Conservation (phyloP, 2,113 vertebrate genomes). For the Corapipo altera region DNA sequence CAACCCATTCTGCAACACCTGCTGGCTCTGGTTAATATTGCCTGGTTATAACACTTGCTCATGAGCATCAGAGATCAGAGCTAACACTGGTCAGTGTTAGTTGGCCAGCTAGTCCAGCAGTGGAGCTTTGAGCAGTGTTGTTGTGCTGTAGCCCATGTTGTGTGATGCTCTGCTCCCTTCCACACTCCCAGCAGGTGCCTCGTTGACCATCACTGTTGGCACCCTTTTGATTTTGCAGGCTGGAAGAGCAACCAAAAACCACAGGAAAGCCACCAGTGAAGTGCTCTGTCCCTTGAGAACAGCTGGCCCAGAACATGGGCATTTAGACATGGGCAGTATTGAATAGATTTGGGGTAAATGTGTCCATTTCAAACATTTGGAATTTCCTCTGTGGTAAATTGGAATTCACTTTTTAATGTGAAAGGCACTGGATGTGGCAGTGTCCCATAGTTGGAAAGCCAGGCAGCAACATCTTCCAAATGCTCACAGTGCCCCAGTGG, state of each 20-base stretch:
- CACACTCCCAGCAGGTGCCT: not conserved
- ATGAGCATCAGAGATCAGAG: not conserved
- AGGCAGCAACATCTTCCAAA: not conserved
- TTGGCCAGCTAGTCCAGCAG: not conserved
- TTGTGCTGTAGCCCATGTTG: not conserved
- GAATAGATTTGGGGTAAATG: not conserved
- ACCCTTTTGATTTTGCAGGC: not conserved
- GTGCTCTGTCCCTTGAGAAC: not conserved
- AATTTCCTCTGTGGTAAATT: not conserved
- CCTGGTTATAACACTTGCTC: not conserved
- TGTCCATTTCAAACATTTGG: not conserved
- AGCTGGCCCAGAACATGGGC: not conserved
- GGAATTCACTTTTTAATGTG: not conserved
- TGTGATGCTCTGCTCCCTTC: not conserved
- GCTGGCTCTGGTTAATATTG: not conserved
- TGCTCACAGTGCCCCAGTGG: not conserved
- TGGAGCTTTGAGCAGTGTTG: accelerated
- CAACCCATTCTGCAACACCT: accelerated
- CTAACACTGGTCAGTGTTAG: not conserved
- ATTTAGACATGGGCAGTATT: not conserved
- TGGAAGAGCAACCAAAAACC: not conserved
- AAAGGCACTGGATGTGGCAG: not conserved
- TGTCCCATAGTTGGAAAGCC: not conserved
- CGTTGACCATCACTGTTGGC: accelerated
- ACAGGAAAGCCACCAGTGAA: not conserved